These are phyloP conservation scores for Argynnis bischoffii DNA, from an alignment of 2,888 invertebrate species.

Conservation along the genomic window DNA sequence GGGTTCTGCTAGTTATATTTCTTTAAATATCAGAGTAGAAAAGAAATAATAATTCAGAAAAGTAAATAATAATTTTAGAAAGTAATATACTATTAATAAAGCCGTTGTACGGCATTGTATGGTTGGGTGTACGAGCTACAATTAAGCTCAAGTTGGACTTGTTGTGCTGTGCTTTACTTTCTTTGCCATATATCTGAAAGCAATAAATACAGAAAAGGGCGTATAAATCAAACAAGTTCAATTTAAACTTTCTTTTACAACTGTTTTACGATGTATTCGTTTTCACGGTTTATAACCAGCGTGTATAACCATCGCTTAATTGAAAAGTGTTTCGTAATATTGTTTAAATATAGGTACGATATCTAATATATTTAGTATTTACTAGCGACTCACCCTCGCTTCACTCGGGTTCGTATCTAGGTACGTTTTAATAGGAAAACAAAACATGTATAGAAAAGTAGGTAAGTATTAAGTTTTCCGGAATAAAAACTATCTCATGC, in stretches of 20 bases:
- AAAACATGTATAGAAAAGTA: too few relatives aligned
- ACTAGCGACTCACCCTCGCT: too few relatives aligned
- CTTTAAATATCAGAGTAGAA: too few relatives aligned
- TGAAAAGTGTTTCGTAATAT: slow-evolving; percentile 44
- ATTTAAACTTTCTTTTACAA: slow-evolving; percentile 64
- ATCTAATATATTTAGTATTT: too few relatives aligned
- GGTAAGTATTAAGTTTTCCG: too few relatives aligned
- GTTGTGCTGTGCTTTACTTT: slow-evolving; percentile 5
- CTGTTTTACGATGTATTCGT: slow-evolving; percentile 53
- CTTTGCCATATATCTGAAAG: slow-evolving; percentile 12
- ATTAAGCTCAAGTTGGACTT: slow-evolving; percentile 12
- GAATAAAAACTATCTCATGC: too few relatives aligned
- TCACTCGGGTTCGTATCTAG: too few relatives aligned
- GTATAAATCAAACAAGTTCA: slow-evolving; percentile 60
- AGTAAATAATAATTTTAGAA: too few relatives aligned
- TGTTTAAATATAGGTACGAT: slow-evolving; percentile 41
- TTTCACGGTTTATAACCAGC: slow-evolving; percentile 43
- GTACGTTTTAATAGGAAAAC: too few relatives aligned
- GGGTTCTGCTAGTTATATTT: too few relatives aligned
- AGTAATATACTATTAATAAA: background rate
- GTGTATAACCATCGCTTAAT: slow-evolving; percentile 42
- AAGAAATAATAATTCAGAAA: too few relatives aligned
- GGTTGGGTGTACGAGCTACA: slow-evolving; percentile 11
- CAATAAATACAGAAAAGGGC: slow-evolving; percentile 55
- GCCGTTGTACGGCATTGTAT: slow-evolving; percentile 5